Evolutionary conservation across 2,113 vertebrate species (phyloP).

Genomic region (Calcarius ornatus): DNA sequence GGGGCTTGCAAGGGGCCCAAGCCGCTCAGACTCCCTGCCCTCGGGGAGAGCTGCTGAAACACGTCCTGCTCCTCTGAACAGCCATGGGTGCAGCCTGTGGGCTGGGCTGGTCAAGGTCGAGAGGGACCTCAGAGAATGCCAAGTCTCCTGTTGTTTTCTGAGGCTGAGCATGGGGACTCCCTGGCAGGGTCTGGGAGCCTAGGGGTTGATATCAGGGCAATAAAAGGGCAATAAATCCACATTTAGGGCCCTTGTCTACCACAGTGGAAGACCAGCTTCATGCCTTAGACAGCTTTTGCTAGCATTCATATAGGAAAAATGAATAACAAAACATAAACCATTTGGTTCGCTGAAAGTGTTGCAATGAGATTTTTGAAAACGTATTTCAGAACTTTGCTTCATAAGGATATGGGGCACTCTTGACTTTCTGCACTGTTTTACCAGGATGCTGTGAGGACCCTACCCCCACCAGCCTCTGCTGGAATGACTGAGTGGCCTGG

Average conservation of each 20-base stretch:
- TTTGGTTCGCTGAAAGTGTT: background rate
- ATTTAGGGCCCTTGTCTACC: background rate
- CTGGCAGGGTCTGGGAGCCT: background rate
- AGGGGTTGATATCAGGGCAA: background rate
- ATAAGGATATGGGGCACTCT: accelerated
- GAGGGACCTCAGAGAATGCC: background rate
- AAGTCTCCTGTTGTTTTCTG: accelerated
- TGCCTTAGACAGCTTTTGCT: background rate
- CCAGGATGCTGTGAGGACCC: background rate
- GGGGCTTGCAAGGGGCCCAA: background rate
- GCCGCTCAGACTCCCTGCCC: background rate
- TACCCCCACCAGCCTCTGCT: background rate
- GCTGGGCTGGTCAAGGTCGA: background rate
- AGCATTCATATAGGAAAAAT: background rate
- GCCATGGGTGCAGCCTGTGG: background rate
- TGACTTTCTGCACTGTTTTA: background rate
- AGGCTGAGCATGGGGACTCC: background rate
- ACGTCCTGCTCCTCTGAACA: background rate
- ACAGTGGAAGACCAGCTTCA: background rate
- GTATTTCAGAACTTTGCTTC: background rate
- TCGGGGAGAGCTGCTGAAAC: accelerated
- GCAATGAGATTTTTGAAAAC: background rate
- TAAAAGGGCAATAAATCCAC: background rate
- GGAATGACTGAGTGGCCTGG: background rate
- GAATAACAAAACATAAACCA: background rate